Percentiles rank a stretch among this genome's conserved stretches.
Conservation (phyloP, 1,140 invertebrate genomes). For the Holotrichia oblita region DNA sequence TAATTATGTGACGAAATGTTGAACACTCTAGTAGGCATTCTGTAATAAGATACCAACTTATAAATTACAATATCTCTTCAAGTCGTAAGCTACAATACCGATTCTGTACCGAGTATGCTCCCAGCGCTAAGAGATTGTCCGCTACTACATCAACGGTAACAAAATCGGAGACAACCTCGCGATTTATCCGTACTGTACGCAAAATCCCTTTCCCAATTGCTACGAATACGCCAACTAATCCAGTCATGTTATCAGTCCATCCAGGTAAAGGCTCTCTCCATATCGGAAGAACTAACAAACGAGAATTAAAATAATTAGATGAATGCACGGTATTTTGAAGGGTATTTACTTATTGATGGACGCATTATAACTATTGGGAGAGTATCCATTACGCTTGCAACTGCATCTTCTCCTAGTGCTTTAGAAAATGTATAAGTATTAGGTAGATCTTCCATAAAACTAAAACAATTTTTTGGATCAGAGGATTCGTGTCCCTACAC, state of each 20-base stretch:
- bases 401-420: slow-evolving; percentile 81
- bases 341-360: slow-evolving; percentile 78
- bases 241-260: slow-evolving; percentile 93
- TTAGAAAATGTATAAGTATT: slow-evolving; percentile 93
- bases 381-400: slow-evolving; percentile 65
- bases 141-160: slow-evolving; percentile 86
- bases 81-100: no score
- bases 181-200: slow-evolving; percentile 83
- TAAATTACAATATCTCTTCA: no score
- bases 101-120: slow-evolving; percentile 62
- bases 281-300: slow-evolving; percentile 60
- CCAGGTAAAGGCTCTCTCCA: slow-evolving; percentile 68
- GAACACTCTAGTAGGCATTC: no score
- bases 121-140: slow-evolving; percentile 69
- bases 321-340: background rate
- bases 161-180: slow-evolving; percentile 82
- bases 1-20: no score
- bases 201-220: slow-evolving; percentile 73
- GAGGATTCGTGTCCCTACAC: background rate
- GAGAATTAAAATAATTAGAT: background rate
- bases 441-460: slow-evolving; percentile 81
- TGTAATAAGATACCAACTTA: no score
- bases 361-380: slow-evolving; percentile 87
- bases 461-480: slow-evolving; percentile 52
- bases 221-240: slow-evolving; percentile 79